A percentile compares a stretch with the other conserved stretches of the same genome.
Evolutionary conservation across 2,113 vertebrate species (phyloP).

Genomic region (Apistogramma diplotaenia): DNA sequence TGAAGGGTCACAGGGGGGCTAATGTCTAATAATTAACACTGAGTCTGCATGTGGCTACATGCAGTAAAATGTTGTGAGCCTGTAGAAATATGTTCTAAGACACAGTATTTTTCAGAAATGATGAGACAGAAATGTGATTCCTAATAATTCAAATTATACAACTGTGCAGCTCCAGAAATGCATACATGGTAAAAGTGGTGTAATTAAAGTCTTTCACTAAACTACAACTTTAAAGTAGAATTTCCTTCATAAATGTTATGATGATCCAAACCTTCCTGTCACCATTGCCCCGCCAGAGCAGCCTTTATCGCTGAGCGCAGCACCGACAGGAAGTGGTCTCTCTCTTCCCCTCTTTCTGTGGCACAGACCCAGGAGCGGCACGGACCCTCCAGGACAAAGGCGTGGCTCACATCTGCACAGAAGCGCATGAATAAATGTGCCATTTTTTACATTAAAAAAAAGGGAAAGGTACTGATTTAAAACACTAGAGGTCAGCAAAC

Average conservation of each 20-base stretch:
- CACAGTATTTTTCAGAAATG: not conserved
- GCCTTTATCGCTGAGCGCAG: conserved; percentile 65
- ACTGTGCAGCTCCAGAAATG: not conserved
- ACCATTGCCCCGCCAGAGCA: conserved; percentile 39
- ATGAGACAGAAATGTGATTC: not conserved
- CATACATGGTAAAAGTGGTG: not conserved
- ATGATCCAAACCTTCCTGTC: conserved; percentile 4
- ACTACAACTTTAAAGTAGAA: not conserved
- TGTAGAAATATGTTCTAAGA: not conserved
- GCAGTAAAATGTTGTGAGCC: not conserved
- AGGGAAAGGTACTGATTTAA: not conserved
- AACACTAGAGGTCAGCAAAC: not conserved
- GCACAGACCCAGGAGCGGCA: conserved; percentile 78
- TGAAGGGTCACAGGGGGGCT: no score
- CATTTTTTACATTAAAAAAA: not conserved
- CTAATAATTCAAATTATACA: not conserved
- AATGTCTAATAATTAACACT: not conserved
- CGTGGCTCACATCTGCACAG: conserved; percentile 77
- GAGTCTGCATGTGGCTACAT: not conserved
- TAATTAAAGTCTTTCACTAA: not conserved
- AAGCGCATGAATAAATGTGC: not conserved
- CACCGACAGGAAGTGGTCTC: conserved; percentile 73
- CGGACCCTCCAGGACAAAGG: conserved; percentile 78
- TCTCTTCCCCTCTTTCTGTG: conserved; percentile 70
- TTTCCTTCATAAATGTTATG: not conserved